Conservation (phyloP, 2,888 invertebrate genomes). For the Cinara cedri region DNA sequence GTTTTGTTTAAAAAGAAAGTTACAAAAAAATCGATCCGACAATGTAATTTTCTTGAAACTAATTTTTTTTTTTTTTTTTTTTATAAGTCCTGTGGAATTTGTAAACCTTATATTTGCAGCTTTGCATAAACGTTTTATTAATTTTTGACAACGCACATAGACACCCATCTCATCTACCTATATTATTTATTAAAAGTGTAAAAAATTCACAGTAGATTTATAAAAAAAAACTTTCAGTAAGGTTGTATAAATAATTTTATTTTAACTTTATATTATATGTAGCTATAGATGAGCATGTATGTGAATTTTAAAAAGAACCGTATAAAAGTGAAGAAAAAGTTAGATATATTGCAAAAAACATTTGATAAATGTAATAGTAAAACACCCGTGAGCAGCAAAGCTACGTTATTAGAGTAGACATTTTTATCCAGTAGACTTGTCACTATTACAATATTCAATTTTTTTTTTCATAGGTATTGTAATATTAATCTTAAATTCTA, state of each 20-base stretch:
- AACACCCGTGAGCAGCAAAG: too few relatives aligned
- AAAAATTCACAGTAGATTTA: neutral
- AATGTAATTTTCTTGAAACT: conserved; percentile 18
- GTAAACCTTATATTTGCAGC: neutral
- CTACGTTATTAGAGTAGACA: too few relatives aligned
- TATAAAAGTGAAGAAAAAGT: too few relatives aligned
- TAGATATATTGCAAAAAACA: too few relatives aligned
- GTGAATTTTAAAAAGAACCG: too few relatives aligned
- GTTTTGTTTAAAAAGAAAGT: conserved; percentile 26
- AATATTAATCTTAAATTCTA: too few relatives aligned
- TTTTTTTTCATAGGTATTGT: too few relatives aligned
- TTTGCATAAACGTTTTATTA: conserved; percentile 37
- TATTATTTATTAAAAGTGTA: neutral
- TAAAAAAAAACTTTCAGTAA: neutral
- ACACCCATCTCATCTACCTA: too few relatives aligned
- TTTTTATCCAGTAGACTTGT: too few relatives aligned
- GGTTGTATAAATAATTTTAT: conserved; percentile 6
- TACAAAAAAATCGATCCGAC: conserved; percentile 20
- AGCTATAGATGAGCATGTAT: neutral
- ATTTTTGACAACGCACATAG: neutral
- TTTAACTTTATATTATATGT: conserved; percentile 21
- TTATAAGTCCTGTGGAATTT: conserved; percentile 6
- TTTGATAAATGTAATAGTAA: too few relatives aligned
- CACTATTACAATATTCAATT: too few relatives aligned
- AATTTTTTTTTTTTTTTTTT: neutral